Percentiles rank a stretch among this genome's conserved stretches.
Evolutionary conservation across 2,797 vertebrate species (phyloP).

Genomic region (Neopelma chrysocephalum): DNA sequence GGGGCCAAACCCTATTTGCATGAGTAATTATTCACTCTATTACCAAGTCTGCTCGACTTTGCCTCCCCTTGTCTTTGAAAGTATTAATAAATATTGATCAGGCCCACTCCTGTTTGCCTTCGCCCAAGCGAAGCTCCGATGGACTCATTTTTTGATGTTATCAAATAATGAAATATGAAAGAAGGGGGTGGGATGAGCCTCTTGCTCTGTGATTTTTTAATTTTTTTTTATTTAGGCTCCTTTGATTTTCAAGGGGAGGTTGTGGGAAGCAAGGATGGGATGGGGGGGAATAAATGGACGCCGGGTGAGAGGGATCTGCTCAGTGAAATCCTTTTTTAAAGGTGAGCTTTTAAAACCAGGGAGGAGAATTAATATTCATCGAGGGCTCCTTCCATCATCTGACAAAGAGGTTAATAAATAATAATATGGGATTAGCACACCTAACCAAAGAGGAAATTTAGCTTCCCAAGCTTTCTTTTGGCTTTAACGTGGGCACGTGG

Average conservation of each 20-base stretch:
- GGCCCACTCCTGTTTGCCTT: constrained; percentile 76
- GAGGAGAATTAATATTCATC: neutral
- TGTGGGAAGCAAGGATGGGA: neutral
- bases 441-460: neutral
- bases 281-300: neutral
- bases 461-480: neutral
- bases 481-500: accelerated
- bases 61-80: constrained; percentile 74
- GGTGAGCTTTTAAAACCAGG: neutral
- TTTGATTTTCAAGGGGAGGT: constrained; percentile 50
- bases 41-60: constrained; percentile 72
- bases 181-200: constrained; percentile 69
- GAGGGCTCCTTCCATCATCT: neutral
- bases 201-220: constrained; percentile 73
- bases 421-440: neutral
- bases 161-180: constrained; percentile 82
- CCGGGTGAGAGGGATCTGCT: constrained; percentile 44
- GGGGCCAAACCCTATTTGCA: constrained; percentile 64
- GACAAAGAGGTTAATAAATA: constrained; percentile 15
- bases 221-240: constrained; percentile 73
- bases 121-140: constrained; percentile 70
- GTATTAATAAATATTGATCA: constrained; percentile 86
- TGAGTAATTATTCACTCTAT: constrained; percentile 75
- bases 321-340: neutral
- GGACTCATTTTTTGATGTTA: constrained; percentile 76